Conservation (phyloP, 2,113 vertebrate species). For the Ardeotis arabs region DNA sequence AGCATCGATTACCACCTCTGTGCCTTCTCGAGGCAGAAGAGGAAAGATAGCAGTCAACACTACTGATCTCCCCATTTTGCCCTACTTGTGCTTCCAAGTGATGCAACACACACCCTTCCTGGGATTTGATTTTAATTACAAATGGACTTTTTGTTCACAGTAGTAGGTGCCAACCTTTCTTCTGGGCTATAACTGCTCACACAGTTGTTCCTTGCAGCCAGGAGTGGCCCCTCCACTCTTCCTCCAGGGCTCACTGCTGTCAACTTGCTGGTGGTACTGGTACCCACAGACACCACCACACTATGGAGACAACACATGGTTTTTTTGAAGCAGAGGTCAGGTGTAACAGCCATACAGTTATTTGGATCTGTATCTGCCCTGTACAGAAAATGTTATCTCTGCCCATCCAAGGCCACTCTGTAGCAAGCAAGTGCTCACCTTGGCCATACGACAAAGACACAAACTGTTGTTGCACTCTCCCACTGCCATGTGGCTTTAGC, state of each 20-base stretch:
- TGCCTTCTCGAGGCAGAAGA: background rate
- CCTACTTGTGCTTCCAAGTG: rapidly evolving
- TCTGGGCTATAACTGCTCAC: background rate
- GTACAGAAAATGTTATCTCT: background rate
- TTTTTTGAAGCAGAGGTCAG: background rate
- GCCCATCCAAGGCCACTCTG: background rate
- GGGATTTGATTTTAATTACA: background rate
- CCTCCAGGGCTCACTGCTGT: background rate
- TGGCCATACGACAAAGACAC: background rate
- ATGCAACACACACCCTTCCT: background rate
- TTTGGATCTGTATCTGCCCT: background rate
- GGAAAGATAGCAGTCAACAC: background rate
- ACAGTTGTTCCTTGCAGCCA: background rate
- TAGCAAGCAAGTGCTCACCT: background rate
- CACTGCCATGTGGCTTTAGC: background rate
- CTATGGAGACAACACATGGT: background rate
- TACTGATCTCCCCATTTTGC: background rate
- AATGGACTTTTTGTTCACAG: background rate
- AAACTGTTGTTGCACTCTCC: background rate
- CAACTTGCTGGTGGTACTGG: background rate
- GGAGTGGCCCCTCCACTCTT: background rate
- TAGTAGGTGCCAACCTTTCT: background rate
- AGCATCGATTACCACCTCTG: background rate
- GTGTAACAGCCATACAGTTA: background rate
- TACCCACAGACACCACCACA: background rate